Base-by-base conservation (phyloP, 2,888 invertebrate species). In the Harpalus rufipes region DNA sequence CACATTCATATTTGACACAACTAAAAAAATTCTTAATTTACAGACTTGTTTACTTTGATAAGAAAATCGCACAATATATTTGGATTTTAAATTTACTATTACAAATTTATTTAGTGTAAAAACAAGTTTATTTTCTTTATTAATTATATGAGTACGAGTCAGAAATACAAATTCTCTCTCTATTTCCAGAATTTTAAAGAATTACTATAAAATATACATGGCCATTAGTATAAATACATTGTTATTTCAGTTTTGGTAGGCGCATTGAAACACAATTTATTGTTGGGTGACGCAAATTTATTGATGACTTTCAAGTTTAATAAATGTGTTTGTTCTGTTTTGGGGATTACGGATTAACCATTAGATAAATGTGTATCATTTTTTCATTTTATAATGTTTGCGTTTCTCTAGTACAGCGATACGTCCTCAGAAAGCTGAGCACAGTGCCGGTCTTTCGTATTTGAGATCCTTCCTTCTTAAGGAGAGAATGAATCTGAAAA, bases 301-400 rank as follows among this genome's bases (percentile, higher is more conserved):
- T 72, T 18, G 72, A 41, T 72, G 44, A 72, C 41, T 44, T 72
- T 12, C 72, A 16, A 72, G 72, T 72, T 72, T 44, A 72, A 72
- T 72, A 72, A 8, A 72, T 44, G 72, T 44, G 41, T 72, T 72
- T 44, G 44, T 44, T 72, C 72, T 72, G 72, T 72, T 72, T 72
- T 21, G 1, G 72, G 41, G 72, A n/a, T n/a, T n/a, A n/a, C n/a
- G n/a, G 44, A 72, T 72, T 72, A 72, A 41, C 44, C 12, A 44
- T 72, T 18, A 72, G 72, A 72, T 72, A 44, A 72, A 72, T 72
- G 44, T 72, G 41, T 44, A 72, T 72, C 72, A 44, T 72, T 72
- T 72, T 72, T 44, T 44, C 44, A 44, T 72, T 72, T 44, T 72
- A 72, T 72, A 41, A 41, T n/a, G 72, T 44, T 72, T 72, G 72